phyloP scores from a whole-genome alignment of 2,113 vertebrate species.

The Pollachius pollachius region DNA sequence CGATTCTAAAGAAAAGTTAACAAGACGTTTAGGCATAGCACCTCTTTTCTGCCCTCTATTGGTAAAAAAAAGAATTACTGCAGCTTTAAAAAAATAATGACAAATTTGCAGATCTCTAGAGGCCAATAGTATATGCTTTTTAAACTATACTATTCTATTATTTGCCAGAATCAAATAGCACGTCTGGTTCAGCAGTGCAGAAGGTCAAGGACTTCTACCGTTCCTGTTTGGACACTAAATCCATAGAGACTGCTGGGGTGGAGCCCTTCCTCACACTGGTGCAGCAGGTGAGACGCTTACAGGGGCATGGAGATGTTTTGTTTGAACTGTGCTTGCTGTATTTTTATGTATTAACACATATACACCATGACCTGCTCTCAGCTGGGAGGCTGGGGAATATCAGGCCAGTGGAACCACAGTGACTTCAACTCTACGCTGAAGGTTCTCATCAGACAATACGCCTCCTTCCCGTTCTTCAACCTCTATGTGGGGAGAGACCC shows the following conservation, averaged over 20 bases:
- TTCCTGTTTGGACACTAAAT: constrained; percentile 81
- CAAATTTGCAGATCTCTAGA: no score
- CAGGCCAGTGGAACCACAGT: constrained; percentile 65
- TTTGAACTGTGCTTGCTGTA: neutral
- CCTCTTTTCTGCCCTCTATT: no score
- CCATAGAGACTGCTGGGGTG: constrained; percentile 72
- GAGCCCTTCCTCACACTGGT: constrained; percentile 79
- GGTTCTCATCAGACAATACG: constrained; percentile 83
- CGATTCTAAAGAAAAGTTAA: no score
- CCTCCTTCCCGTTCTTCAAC: constrained; percentile 89
- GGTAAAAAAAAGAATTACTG: no score
- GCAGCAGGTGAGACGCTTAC: constrained; percentile 72
- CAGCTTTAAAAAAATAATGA: no score
- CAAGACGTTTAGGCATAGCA: no score
- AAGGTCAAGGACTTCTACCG: constrained; percentile 83
- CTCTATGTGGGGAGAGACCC: constrained; percentile 74
- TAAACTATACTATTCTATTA: no score
- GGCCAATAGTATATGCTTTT: no score
- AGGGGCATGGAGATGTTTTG: no score
- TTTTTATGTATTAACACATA: neutral
- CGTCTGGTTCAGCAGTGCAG: constrained; percentile 66
- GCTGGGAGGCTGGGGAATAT: constrained; percentile 85
- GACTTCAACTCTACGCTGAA: constrained; percentile 86
- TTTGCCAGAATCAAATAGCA: constrained; percentile 60
- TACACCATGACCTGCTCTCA: constrained; percentile 39